Evolutionary conservation across 2,797 vertebrate species (phyloP), one percentile per base, ranked within the genome.

Genomic region (Euthynnus affinis): DNA sequence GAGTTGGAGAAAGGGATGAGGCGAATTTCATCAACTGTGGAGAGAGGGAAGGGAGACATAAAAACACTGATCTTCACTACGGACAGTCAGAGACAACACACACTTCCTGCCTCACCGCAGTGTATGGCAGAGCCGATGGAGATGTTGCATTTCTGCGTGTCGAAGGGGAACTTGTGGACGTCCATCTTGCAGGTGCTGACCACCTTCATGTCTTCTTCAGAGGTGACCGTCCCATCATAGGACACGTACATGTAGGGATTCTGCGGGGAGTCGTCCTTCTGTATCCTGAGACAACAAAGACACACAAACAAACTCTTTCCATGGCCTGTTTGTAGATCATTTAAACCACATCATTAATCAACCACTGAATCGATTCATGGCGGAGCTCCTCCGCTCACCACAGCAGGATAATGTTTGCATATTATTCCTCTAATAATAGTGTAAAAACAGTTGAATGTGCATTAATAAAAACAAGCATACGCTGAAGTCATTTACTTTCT

Each of bases 151-250:
- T 61, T 79, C 87, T 95, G 94, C 0, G 83, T 93, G 87, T 95
- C 94, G 8, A 95, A 94, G 78, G 94, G 94, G 78, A 95, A 95
- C 85, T 94, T 94, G 84, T 95, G 80, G 37, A 95, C 56, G 37
- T 94, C 89, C 91, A 95, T 91, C 53, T 83, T 67, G 3, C 94
- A 95, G 81, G 88, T 92, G 88, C 90, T 91, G 67, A 93, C 81
- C 51, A 93, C 76, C 48, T 55, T 90, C 9, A 90, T 2, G 53
- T 84, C 84, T 0, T 93, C 76, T 0, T 93, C 92, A 10, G 13
- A 52, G 0, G 0, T 0, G 15, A 94, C 13, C 0, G 0, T 73
- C 23, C 94, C 94, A 0, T 93, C 8, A 5, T 84, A 2, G 44
- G 22, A 22, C 10, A 94, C 4, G 0, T 18, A 1, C 0, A 91